These are phyloP conservation scores for Antheraea mylitta DNA, from an alignment of 1,140 invertebrate species.

Conservation along the genomic window DNA sequence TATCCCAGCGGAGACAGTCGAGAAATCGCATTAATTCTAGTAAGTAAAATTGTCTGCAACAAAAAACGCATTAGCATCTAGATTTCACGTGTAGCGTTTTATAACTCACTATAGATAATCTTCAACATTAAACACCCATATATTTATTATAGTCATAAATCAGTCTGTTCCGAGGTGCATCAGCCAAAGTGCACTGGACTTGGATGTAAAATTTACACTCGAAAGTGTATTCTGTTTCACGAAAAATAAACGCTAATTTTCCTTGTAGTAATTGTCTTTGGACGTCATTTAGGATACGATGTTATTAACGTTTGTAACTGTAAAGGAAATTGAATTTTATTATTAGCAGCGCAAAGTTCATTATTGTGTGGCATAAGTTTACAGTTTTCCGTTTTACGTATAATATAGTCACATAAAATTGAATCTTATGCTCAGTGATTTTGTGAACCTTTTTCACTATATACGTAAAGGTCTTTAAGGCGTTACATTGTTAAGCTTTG, in stretches of 20 bases:
- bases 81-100: slow-evolving; percentile 27
- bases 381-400: not conserved
- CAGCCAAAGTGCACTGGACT: slow-evolving; percentile 19
- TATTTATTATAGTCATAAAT: slow-evolving; percentile 29
- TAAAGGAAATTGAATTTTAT: not conserved
- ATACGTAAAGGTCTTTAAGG: not conserved
- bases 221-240: not conserved
- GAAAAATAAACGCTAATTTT: slow-evolving; percentile 1
- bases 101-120: slow-evolving; percentile 32
- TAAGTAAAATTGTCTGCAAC: not conserved
- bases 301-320: not conserved
- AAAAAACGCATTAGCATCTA: slow-evolving; percentile 24
- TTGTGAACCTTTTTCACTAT: not conserved
- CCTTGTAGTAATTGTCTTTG: not conserved
- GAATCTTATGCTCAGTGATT: not conserved
- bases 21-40: not conserved
- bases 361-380: not conserved
- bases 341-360: not conserved
- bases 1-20: not conserved
- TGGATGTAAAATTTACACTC: not conserved
- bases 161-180: slow-evolving; percentile 19
- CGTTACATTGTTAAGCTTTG: not conserved
- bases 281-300: not conserved
- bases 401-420: not conserved
- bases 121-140: slow-evolving; percentile 33